Evolutionary conservation across 1,140 invertebrate species (phyloP).

Genomic region (Trissolcus basalis): DNA sequence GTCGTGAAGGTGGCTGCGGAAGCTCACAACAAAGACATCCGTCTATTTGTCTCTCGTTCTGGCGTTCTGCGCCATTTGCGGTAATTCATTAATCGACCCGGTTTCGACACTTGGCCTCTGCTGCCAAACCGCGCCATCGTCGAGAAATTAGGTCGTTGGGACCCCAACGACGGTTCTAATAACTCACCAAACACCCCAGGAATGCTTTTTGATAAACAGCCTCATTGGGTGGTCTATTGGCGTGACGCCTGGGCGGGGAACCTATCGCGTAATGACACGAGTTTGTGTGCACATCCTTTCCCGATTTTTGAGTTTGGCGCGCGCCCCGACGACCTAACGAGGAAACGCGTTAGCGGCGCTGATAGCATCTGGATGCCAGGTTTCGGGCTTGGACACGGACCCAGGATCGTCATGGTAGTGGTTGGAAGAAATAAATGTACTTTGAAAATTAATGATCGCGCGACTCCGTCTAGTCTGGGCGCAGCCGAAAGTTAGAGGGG

Average conservation of each 20-base stretch:
- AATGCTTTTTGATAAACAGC: conserved; percentile 23
- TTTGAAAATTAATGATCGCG: conserved; percentile 72
- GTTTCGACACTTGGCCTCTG: conserved; percentile 8
- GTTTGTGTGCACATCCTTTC: conserved; percentile 43
- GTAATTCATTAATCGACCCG: conserved; percentile 41
- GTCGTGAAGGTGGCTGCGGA: too few relatives aligned
- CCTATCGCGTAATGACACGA: conserved; percentile 32
- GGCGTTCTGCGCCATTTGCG: conserved; percentile 22
- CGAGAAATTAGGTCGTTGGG: conserved; percentile 24
- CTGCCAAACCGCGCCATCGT: too few relatives aligned
- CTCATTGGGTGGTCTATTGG: conserved; percentile 50
- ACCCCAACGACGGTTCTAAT: conserved; percentile 10
- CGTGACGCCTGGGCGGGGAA: conserved; percentile 17
- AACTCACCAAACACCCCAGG: conserved; percentile 21
- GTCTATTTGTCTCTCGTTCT: conserved; percentile 2
- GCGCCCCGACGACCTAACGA: conserved; percentile 58
- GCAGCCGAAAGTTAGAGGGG: conserved; percentile 11
- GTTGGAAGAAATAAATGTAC: conserved; percentile 71
- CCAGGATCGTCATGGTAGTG: conserved; percentile 48
- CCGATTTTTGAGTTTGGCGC: conserved; percentile 48
- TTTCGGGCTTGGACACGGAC: conserved; percentile 57
- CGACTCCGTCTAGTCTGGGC: conserved; percentile 57
- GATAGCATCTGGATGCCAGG: conserved; percentile 62
- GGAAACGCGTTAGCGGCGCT: conserved; percentile 54
- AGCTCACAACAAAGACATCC: too few relatives aligned